These are phyloP conservation scores for Nephrotoma appendiculata DNA, from an alignment of 2,888 invertebrate species.

Conservation along the genomic window DNA sequence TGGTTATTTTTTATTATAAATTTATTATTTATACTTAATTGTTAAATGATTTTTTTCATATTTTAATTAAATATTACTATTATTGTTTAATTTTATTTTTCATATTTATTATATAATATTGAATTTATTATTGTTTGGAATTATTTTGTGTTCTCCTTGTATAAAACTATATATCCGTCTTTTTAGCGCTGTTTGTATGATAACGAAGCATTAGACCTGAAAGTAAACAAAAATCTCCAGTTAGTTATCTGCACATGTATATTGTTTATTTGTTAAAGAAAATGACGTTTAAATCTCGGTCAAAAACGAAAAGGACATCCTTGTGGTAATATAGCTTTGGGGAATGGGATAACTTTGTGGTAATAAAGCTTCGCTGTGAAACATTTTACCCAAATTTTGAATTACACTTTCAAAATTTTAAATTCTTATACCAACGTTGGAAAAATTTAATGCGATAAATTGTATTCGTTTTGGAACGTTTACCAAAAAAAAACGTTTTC, in stretches of 20 bases:
- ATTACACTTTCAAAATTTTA: too few relatives aligned
- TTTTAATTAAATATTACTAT: background rate
- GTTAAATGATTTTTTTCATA: background rate
- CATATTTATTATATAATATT: background rate
- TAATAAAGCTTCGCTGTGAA: too few relatives aligned
- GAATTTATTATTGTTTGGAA: background rate
- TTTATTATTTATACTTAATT: background rate
- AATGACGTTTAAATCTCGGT: too few relatives aligned
- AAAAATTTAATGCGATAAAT: too few relatives aligned
- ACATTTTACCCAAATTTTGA: too few relatives aligned
- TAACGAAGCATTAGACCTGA: background rate
- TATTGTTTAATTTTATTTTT: background rate
- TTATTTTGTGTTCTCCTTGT: background rate
- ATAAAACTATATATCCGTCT: background rate
- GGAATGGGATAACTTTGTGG: too few relatives aligned
- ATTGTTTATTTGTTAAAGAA: too few relatives aligned
- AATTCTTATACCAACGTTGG: too few relatives aligned
- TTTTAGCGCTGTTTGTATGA: background rate
- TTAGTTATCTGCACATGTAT: background rate
- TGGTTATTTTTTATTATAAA: background rate
- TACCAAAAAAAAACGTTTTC: too few relatives aligned
- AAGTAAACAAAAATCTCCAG: background rate
- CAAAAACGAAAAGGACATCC: too few relatives aligned
- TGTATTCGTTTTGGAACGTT: too few relatives aligned
- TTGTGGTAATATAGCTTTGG: too few relatives aligned